Conservation (phyloP, 2,113 vertebrate genomes). For the Lethenteron reissneri region DNA sequence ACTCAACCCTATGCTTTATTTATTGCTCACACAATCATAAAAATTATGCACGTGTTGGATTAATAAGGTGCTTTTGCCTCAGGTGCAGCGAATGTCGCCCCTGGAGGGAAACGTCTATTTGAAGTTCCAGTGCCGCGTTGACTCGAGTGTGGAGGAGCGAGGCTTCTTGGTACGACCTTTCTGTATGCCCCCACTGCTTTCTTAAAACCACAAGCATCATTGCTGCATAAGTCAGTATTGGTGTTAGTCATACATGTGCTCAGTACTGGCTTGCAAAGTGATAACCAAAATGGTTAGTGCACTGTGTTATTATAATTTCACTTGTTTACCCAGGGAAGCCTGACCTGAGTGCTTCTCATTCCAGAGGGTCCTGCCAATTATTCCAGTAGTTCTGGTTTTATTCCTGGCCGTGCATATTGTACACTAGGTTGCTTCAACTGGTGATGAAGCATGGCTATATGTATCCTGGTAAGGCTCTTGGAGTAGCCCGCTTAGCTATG, state of each 20-base stretch:
- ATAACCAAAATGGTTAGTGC: background rate
- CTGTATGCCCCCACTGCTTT: background rate
- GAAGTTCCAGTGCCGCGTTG: constrained; percentile 68
- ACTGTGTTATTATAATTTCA: background rate
- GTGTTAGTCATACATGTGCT: background rate
- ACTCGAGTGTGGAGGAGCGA: constrained; percentile 51
- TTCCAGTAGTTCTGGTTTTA: too few relatives aligned
- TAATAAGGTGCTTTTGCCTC: background rate
- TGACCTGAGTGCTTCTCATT: background rate
- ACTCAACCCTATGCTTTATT: background rate
- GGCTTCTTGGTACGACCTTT: constrained; percentile 64
- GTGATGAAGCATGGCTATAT: too few relatives aligned
- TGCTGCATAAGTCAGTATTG: background rate
- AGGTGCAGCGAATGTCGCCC: constrained; percentile 75
- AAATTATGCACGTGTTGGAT: background rate
- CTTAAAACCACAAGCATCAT: background rate
- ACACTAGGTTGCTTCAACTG: too few relatives aligned
- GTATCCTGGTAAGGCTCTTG: too few relatives aligned
- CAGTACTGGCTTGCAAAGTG: background rate
- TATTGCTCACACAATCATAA: background rate
- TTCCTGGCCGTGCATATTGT: too few relatives aligned
- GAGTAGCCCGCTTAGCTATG: too few relatives aligned
- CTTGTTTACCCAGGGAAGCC: background rate
- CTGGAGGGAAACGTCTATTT: constrained; percentile 74
- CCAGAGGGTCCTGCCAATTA: too few relatives aligned